phyloP scores from a whole-genome alignment of 2,797 vertebrate genomes.

The Ciconia nigra region DNA sequence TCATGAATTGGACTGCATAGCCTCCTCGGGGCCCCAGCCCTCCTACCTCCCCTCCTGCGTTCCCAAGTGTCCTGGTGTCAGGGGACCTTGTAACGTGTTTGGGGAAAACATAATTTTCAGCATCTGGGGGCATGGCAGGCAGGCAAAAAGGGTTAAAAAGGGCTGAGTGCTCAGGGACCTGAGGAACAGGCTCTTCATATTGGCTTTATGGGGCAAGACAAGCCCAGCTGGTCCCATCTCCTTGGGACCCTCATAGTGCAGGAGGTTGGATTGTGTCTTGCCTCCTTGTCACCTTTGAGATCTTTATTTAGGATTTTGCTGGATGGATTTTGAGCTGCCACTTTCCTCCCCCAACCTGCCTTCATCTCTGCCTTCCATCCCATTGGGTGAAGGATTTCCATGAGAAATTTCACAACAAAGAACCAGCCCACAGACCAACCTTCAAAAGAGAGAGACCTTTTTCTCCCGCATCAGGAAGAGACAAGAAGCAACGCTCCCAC shows the following conservation, averaged over 20 bases:
- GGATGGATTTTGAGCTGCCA: neutral
- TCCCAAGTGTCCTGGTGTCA: fast-evolving
- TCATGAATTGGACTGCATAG: no score
- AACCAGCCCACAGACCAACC: neutral
- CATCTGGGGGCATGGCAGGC: neutral
- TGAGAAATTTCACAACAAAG: neutral
- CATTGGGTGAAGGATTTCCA: neutral
- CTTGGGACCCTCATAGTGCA: fast-evolving
- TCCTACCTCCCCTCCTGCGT: neutral
- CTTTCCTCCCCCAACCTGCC: fast-evolving
- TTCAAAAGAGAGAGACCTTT: neutral
- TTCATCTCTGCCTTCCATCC: neutral
- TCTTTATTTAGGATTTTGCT: neutral
- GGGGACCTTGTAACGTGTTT: fast-evolving
- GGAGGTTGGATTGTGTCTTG: neutral
- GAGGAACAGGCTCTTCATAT: fast-evolving
- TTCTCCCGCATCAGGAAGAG: neutral
- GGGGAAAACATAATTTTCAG: neutral
- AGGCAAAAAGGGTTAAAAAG: neutral
- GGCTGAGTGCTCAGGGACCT: fast-evolving
- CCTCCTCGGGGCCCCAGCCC: fast-evolving
- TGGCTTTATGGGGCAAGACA: neutral
- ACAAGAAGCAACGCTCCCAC: neutral
- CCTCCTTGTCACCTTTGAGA: neutral
- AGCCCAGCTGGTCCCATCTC: fast-evolving